Percentiles rank a stretch among this genome's conserved stretches.
Evolutionary conservation across 2,888 invertebrate species (phyloP).

Genomic region (Polyommatus iphigenia): DNA sequence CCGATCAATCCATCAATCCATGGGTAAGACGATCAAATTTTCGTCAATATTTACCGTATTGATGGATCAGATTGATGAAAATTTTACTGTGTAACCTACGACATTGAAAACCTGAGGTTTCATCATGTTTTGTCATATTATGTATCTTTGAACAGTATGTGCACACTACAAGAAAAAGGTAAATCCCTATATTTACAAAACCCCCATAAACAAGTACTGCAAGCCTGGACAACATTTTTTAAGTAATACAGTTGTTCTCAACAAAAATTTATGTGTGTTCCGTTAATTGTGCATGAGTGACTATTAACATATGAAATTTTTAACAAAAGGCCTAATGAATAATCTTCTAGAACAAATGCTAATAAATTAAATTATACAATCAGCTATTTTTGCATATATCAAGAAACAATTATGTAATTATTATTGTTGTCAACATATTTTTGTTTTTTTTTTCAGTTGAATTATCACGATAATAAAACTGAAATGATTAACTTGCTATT

Average conservation of each 20-base stretch:
- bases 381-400: slow-evolving; percentile 18
- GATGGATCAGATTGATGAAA: no score
- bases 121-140: no score
- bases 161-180: no score
- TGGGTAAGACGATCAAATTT: no score
- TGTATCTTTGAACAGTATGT: no score
- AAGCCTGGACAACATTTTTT: background rate
- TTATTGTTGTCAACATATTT: slow-evolving; percentile 1
- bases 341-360: slow-evolving; percentile 8
- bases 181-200: no score
- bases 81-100: background rate
- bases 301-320: background rate
- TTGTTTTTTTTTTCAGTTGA: background rate
- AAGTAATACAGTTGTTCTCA: background rate
- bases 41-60: no score
- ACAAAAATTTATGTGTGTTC: background rate
- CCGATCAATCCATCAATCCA: no score
- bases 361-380: slow-evolving; percentile 31
- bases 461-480: background rate
- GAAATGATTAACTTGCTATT: background rate
- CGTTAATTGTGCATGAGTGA: background rate
- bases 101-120: background rate
- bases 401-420: background rate
- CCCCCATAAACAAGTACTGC: background rate
- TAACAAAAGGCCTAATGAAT: slow-evolving; percentile 5